Percentiles rank a stretch among this genome's conserved stretches.
Conservation (phyloP, 1,140 invertebrate genomes). For the Amphibalanus amphitrite region DNA sequence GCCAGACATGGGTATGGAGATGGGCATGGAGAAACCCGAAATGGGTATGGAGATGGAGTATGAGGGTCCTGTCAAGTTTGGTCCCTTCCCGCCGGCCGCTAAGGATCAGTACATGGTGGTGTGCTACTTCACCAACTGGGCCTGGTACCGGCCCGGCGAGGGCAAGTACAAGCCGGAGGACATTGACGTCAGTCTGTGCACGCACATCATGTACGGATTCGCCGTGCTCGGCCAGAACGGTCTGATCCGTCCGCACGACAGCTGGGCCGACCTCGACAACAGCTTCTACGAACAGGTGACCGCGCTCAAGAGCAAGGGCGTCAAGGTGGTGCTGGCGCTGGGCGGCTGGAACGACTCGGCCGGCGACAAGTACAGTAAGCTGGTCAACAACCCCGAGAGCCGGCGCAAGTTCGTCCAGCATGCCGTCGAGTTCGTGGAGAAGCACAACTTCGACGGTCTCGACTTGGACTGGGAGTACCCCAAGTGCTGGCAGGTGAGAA, state of each 20-base stretch:
- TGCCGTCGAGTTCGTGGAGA: conserved; percentile 34
- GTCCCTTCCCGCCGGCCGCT: too few relatives aligned
- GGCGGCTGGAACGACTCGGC: conserved; percentile 45
- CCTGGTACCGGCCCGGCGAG: conserved; percentile 54
- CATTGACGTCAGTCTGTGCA: conserved; percentile 69
- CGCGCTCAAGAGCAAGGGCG: conserved; percentile 33
- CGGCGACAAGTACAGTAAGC: conserved; percentile 40
- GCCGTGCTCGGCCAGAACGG: conserved; percentile 57
- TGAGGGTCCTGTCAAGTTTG: too few relatives aligned
- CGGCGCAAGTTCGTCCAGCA: conserved; percentile 34
- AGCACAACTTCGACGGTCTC: conserved; percentile 40
- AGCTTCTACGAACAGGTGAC: conserved; percentile 46
- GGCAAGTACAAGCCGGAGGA: conserved; percentile 67
- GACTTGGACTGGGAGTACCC: conserved; percentile 53
- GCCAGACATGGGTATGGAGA: neutral
- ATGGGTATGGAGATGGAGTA: too few relatives aligned
- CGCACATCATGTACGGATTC: conserved; percentile 82
- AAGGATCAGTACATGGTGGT: conserved; percentile 25
- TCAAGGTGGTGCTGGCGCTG: conserved; percentile 41
- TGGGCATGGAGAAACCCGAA: too few relatives aligned
- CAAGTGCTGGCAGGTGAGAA: conserved; percentile 43
- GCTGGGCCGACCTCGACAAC: conserved; percentile 76
- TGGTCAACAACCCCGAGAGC: conserved; percentile 33
- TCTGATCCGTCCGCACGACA: conserved; percentile 60
- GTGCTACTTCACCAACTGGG: conserved; percentile 89